phyloP scores from a whole-genome alignment of 2,888 invertebrate species.

The Sesia bembeciformis region DNA sequence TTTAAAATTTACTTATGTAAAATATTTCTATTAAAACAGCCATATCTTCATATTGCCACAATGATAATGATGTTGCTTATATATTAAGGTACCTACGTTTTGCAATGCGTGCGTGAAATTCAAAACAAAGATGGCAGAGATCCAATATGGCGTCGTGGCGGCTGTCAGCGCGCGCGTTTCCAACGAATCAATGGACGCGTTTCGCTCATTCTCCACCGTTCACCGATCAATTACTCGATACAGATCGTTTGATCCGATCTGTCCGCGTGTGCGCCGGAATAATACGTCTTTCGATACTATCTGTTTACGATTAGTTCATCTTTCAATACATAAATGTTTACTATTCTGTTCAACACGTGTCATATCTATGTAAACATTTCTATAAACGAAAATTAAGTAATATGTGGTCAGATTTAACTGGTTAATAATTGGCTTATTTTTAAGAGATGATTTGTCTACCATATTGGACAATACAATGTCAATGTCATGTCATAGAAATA shows the following conservation, averaged over 20 bases:
- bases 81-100: too few species aligned
- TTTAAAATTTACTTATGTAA: too few species aligned
- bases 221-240: conserved; percentile 8
- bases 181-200: conserved; percentile 13
- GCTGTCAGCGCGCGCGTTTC: conserved; percentile 3
- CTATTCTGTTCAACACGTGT: background rate
- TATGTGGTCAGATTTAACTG: too few species aligned
- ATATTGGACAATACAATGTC: too few species aligned
- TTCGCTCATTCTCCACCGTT: conserved; percentile 12
- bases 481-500: too few species aligned
- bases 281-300: conserved; percentile 1
- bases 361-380: background rate
- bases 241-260: conserved; percentile 7
- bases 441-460: too few species aligned
- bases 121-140: conserved; percentile 15
- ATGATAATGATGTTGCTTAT: too few species aligned
- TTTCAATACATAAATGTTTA: background rate
- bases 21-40: too few species aligned
- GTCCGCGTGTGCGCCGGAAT: conserved; percentile 5
- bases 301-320: conserved; percentile 2
- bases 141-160: conserved; percentile 11
- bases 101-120: background rate
- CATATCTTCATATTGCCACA: too few species aligned
- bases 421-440: too few species aligned
- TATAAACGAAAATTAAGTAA: background rate